Conservation (phyloP, 2,113 vertebrate genomes). For the Scortum barcoo region DNA sequence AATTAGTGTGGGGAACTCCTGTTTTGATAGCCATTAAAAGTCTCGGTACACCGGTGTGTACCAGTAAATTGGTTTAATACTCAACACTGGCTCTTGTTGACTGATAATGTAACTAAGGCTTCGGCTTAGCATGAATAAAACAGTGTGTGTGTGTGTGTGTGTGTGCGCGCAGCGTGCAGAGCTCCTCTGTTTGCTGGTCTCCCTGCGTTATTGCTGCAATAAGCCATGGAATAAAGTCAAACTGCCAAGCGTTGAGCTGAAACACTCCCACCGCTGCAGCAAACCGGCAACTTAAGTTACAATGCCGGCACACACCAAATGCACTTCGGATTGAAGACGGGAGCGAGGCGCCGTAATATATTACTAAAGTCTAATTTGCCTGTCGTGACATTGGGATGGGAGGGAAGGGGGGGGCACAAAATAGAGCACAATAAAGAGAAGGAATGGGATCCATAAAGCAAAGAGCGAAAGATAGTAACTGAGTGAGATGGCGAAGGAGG, state of each 20-base stretch:
- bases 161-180: constrained; percentile 5
- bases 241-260: constrained; percentile 57
- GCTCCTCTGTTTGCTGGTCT: constrained; percentile 60
- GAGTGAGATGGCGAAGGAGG: constrained; percentile 11
- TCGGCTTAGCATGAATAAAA: constrained; percentile 64
- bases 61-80: constrained; percentile 70
- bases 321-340: constrained; percentile 38
- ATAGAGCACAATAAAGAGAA: constrained; percentile 66
- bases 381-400: constrained; percentile 48
- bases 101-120: constrained; percentile 61
- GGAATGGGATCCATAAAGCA: constrained; percentile 67
- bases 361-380: constrained; percentile 72
- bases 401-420: constrained; percentile 48
- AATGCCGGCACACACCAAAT: constrained; percentile 11
- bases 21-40: constrained; percentile 73
- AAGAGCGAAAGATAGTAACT: constrained; percentile 34
- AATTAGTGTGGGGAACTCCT: constrained; percentile 49
- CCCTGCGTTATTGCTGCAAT: constrained; percentile 75
- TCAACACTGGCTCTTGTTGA: constrained; percentile 54
- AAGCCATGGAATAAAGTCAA: constrained; percentile 69
- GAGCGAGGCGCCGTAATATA: constrained; percentile 24
- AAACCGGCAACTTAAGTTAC: constrained; percentile 60
- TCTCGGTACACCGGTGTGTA: constrained; percentile 55
- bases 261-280: constrained; percentile 59
- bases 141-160: constrained; percentile 12